A percentile compares a stretch with the other conserved stretches of the same genome.
These are phyloP conservation scores for Eriosoma lanigerum DNA, from an alignment of 1,140 invertebrate genomes.

Conservation along the genomic window DNA sequence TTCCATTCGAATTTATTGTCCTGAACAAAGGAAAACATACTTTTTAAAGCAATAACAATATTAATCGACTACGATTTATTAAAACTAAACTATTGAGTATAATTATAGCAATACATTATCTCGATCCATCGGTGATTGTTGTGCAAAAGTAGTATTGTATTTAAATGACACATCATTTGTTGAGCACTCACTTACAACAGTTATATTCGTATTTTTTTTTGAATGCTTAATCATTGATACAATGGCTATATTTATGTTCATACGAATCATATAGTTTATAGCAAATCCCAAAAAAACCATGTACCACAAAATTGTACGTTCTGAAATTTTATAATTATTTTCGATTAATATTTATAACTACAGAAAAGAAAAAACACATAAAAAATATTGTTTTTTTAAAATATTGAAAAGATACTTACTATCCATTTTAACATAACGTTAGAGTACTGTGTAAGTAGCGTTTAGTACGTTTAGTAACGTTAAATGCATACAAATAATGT, in stretches of 20 bases:
- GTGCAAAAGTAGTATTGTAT: neutral
- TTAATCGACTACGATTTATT: too few relatives aligned
- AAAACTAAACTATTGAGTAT: too few relatives aligned
- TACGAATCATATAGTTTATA: slow-evolving; percentile 77
- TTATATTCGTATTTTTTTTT: neutral
- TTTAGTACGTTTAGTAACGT: too few relatives aligned
- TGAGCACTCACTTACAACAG: neutral
- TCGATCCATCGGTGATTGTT: neutral
- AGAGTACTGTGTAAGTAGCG: neutral
- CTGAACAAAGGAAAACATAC: slow-evolving; percentile 1
- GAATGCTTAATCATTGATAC: slow-evolving; percentile 73
- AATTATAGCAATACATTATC: too few relatives aligned
- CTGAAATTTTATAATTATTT: slow-evolving; percentile 55
- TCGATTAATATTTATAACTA: neutral
- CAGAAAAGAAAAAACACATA: too few relatives aligned
- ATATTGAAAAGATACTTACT: neutral
- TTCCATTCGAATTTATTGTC: slow-evolving; percentile 66
- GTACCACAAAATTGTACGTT: slow-evolving; percentile 65
- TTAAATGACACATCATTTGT: neutral
- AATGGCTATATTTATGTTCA: slow-evolving; percentile 82
- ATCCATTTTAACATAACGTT: neutral
- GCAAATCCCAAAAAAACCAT: slow-evolving; percentile 73
- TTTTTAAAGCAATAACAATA: neutral
- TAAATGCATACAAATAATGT: too few relatives aligned
- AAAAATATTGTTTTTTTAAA: too few relatives aligned